Base-by-base conservation (phyloP, 2,797 vertebrate genomes). In the Sebastes aleutianus region DNA sequence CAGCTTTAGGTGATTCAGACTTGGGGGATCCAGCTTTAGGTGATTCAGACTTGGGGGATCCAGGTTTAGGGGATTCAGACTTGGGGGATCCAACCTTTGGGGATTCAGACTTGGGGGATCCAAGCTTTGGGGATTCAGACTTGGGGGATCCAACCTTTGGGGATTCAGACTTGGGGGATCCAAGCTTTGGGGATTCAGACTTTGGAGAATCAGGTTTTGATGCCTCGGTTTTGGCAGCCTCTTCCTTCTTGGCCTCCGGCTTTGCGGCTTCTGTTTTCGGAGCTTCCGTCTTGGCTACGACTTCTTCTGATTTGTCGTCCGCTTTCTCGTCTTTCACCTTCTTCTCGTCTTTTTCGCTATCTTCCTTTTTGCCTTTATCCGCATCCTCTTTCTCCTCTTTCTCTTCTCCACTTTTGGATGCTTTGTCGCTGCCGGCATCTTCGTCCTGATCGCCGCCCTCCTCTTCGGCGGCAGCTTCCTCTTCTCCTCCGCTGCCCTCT, bases 401-500 rank as follows among this genome's bases (percentile, higher is more conserved):
- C 57, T 96, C 66, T 54, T 95, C 91, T 73, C 78, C 88, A 29
- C 86, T 78, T 84, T 94, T 91, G 34, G 93, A 90, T 75, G 57
- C 95, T 80, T 94, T 93, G 34, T 92, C 93, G 32, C 84, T 88
- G 24, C 72, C 81, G 43, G 89, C 91, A 10, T 93, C 93, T 68
- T 89, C 91, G 4, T 91, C 93, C 72, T 92, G 87, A 20, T 91
- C 91, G 1, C 68, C 92, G 10, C 72, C 93, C 47, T 87, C 93
- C 64, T 94, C 90, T 34, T 95, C 91, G 1, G 80, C 92, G 18
- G 24, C 88, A 24, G 89, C 89, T 20, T 91, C 89, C 29, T 92
- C 93, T 0, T 91, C 89, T 91, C 93, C 96, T 75, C 88, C 88
- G 39, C 96, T 96, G 74, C 80, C 95, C 27, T 86, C 94, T 78